Evolutionary conservation across 2,888 invertebrate genomes (phyloP).

Genomic region (Cryptus armator): DNA sequence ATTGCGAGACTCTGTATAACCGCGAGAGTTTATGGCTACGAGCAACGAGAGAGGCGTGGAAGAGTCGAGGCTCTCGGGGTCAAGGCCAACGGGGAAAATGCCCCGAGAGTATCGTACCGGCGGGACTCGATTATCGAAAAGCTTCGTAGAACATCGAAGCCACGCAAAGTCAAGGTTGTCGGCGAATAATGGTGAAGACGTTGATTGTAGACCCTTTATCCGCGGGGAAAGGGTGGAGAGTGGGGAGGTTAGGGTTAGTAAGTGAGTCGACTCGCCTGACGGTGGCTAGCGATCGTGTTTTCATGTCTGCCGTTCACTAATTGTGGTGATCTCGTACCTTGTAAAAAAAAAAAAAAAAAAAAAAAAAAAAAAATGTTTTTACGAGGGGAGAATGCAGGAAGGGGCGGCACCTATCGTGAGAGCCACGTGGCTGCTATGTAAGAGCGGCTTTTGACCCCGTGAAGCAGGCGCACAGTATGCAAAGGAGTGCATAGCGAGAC

Average conservation of each 20-base stretch:
- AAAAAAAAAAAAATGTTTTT: not conserved
- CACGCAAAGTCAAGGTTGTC: not conserved
- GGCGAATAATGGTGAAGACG: not conserved
- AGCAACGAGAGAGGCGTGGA: constrained; percentile 54
- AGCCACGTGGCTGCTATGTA: not conserved
- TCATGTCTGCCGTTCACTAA: not conserved
- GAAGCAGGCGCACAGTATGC: not conserved
- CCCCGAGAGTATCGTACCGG: constrained; percentile 22
- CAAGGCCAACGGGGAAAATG: constrained; percentile 54
- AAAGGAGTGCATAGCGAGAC: constrained; percentile 22
- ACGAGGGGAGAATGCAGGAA: not conserved
- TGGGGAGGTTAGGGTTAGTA: too few relatives aligned
- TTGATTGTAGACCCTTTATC: not conserved
- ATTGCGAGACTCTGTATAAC: constrained; percentile 40
- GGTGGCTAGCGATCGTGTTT: constrained; percentile 4
- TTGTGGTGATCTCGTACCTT: constrained; percentile 7
- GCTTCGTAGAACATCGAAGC: not conserved
- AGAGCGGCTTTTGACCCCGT: not conserved
- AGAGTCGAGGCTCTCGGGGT: constrained; percentile 54
- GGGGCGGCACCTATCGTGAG: not conserved
- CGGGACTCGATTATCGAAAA: constrained; percentile 6
- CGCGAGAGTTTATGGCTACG: constrained; percentile 63
- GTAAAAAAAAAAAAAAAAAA: constrained; percentile 1
- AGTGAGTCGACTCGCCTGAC: too few relatives aligned
- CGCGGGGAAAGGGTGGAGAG: not conserved